These are phyloP conservation scores for Phasianus colchicus DNA, from an alignment of 2,113 vertebrate species.

Conservation along the genomic window DNA sequence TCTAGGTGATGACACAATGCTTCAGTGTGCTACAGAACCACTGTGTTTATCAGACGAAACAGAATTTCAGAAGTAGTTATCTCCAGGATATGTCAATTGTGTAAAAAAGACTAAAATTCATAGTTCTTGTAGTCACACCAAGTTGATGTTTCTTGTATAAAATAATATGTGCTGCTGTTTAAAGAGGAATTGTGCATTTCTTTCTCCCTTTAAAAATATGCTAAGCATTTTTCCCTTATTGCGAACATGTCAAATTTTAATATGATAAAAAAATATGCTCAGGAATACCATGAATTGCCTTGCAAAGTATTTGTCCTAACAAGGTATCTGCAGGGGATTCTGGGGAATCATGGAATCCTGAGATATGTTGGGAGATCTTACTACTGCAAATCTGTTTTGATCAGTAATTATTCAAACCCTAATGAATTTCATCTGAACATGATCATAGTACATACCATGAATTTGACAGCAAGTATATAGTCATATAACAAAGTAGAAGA, in stretches of 20 bases:
- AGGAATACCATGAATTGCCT: neutral
- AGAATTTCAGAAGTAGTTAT: conserved; percentile 18
- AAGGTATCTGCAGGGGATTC: neutral
- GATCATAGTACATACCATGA: neutral
- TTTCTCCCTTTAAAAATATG: neutral
- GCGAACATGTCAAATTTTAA: neutral
- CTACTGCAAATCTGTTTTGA: neutral
- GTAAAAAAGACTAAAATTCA: neutral
- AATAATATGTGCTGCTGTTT: neutral
- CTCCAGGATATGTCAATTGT: neutral
- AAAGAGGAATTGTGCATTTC: neutral
- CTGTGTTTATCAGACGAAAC: conserved; percentile 52
- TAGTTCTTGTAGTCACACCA: neutral
- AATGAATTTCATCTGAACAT: neutral
- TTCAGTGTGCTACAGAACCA: conserved; percentile 8
- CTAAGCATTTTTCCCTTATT: neutral
- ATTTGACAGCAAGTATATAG: neutral
- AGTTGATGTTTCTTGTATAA: neutral
- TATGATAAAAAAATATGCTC: neutral
- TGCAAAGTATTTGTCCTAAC: neutral
- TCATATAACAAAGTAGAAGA: neutral
- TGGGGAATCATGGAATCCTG: neutral
- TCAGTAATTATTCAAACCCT: neutral
- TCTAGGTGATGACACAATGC: neutral
- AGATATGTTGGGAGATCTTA: neutral